These are phyloP conservation scores for Halcyon smyrnensis DNA, from an alignment of 2,797 vertebrate species.

Conservation along the genomic window DNA sequence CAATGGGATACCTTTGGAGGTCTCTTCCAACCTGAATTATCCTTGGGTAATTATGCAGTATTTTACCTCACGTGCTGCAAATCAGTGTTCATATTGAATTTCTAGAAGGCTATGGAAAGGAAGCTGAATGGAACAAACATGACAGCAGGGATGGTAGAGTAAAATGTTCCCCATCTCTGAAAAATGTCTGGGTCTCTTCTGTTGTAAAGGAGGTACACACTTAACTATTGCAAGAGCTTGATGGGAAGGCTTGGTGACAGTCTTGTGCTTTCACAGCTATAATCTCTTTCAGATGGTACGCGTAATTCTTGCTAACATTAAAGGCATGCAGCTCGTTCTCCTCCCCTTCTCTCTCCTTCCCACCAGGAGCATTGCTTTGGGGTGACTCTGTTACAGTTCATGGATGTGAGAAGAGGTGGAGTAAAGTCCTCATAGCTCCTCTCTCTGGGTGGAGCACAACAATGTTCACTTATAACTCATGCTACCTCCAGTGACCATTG, in stretches of 20 bases:
- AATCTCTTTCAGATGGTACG: background rate
- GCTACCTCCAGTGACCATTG: background rate
- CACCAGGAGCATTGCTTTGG: background rate
- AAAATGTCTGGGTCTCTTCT: background rate
- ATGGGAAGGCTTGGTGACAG: background rate
- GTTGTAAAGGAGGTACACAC: background rate
- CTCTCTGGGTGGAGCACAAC: background rate
- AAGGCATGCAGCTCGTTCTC: conserved; percentile 41
- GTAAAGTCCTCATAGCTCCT: background rate
- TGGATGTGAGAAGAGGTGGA: background rate
- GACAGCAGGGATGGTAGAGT: background rate
- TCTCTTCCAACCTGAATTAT: background rate
- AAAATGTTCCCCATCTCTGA: background rate
- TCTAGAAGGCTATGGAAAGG: background rate
- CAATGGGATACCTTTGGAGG: background rate
- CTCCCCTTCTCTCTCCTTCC: background rate
- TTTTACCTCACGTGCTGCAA: background rate
- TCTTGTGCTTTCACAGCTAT: background rate
- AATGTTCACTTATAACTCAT: background rate
- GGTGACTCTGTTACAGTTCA: background rate
- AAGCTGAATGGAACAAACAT: background rate
- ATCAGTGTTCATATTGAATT: background rate
- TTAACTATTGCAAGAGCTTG: background rate
- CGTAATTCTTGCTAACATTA: conserved; percentile 46
- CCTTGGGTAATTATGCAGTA: background rate